These are phyloP conservation scores for Diplosoma virens DNA, from an alignment of 23 tunicate genomes.

Conservation along the genomic window DNA sequence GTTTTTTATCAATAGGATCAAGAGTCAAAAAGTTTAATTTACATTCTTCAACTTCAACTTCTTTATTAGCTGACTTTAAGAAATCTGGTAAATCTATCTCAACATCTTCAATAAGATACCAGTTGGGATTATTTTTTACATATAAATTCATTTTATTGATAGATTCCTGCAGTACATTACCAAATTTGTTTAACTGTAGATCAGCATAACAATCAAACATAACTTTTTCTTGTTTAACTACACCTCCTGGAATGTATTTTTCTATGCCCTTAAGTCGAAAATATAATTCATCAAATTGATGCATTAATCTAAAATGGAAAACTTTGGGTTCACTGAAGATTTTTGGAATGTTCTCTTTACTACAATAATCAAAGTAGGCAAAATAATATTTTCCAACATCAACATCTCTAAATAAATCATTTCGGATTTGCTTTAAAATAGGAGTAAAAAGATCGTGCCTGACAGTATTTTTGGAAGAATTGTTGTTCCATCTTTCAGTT, in stretches of 20 bases:
- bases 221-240: not conserved
- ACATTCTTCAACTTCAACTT: not conserved
- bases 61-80: too few species aligned
- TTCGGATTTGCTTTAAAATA: conserved; percentile 31
- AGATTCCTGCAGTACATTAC: conserved; percentile 17
- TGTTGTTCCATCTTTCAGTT: not conserved
- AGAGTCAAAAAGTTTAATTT: too few species aligned
- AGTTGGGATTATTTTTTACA: conserved; percentile 25
- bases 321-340: conserved; percentile 9
- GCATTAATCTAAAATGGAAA: conserved; percentile 42
- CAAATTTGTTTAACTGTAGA: conserved; percentile 26
- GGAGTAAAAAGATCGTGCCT: conserved; percentile 42
- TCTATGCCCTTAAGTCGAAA: conserved; percentile 40
- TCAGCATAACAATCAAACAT: conserved; percentile 28
- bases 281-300: conserved; percentile 53
- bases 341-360: conserved; percentile 19
- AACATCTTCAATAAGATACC: conserved; percentile 7
- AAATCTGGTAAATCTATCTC: too few species aligned
- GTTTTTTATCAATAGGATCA: not conserved
- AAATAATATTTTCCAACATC: conserved; percentile 44
- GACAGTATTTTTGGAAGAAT: not conserved
- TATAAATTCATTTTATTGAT: conserved; percentile 29
- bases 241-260: conserved; percentile 29
- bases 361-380: conserved; percentile 55
- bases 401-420: conserved; percentile 28